Evolutionary conservation across 2,113 vertebrate species (phyloP).

Genomic region (Coptodon bakossiorum): DNA sequence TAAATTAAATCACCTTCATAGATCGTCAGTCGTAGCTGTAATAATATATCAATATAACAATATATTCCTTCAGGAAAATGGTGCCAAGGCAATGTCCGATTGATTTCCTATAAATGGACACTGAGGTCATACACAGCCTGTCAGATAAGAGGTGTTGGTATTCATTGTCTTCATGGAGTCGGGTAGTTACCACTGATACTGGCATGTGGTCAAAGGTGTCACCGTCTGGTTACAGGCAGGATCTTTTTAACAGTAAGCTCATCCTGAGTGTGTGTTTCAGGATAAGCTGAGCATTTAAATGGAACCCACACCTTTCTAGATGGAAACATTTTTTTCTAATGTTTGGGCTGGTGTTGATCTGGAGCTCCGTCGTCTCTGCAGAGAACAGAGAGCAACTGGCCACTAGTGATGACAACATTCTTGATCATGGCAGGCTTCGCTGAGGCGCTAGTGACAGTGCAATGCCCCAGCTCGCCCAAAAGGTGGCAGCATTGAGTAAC

Average conservation of each 20-base stretch:
- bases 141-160: conserved; percentile 29
- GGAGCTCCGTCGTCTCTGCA: conserved; percentile 6
- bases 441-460: conserved; percentile 51
- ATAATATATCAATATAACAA: conserved; percentile 61
- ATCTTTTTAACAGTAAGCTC: not conserved
- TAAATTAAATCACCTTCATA: conserved; percentile 77
- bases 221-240: not conserved
- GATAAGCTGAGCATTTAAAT: conserved; percentile 4
- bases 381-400: conserved; percentile 36
- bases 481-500: conserved; percentile 55
- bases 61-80: conserved; percentile 57
- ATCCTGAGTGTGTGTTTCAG: conserved; percentile 12
- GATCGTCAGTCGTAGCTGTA: conserved; percentile 64
- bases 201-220: not conserved
- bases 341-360: conserved; percentile 45
- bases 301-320: not conserved
- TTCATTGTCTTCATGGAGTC: not conserved
- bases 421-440: conserved; percentile 28
- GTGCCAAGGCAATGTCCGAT: conserved; percentile 56
- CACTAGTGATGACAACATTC: conserved; percentile 45
- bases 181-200: not conserved
- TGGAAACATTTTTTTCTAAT: not conserved
- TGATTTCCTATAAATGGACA: conserved; percentile 56
- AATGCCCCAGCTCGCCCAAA: conserved; percentile 43
- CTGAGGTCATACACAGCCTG: conserved; percentile 28